Percentiles rank a stretch among this genome's conserved stretches.
Evolutionary conservation across 2,797 vertebrate species (phyloP).

Genomic region (Aotus griseimembra): DNA sequence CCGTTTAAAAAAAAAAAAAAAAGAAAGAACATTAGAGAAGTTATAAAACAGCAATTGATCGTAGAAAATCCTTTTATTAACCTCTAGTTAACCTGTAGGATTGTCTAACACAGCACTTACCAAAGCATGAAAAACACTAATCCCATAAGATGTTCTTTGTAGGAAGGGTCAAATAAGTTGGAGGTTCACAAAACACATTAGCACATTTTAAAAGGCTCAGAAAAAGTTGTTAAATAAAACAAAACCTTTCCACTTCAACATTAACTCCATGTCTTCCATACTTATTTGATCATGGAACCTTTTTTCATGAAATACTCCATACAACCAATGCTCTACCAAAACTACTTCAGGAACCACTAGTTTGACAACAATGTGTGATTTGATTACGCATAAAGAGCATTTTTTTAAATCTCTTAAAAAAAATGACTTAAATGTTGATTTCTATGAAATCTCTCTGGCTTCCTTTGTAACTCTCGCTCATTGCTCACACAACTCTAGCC

Average conservation of each 20-base stretch:
- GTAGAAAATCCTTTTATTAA: neutral
- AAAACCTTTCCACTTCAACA: neutral
- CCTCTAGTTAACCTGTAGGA: neutral
- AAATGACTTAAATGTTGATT: neutral
- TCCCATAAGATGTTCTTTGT: neutral
- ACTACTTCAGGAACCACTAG: neutral
- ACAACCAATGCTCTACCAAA: slow-evolving; percentile 14
- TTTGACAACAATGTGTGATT: neutral
- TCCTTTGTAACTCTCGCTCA: neutral
- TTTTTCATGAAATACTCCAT: neutral
- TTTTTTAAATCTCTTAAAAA: neutral
- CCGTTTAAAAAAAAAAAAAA: neutral
- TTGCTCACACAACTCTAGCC: neutral
- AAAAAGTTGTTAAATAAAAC: neutral
- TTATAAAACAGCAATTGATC: neutral
- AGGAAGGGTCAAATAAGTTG: neutral
- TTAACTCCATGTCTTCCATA: slow-evolving; percentile 3
- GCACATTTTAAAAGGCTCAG: slow-evolving; percentile 11
- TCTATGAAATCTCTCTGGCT: neutral
- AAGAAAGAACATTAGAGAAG: neutral
- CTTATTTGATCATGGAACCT: neutral
- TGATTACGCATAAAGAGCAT: neutral
- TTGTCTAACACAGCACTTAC: neutral
- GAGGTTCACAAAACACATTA: neutral
- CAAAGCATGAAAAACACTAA: neutral